phyloP scores from a whole-genome alignment of 1,140 invertebrate genomes.

The Meteorus sp. region DNA sequence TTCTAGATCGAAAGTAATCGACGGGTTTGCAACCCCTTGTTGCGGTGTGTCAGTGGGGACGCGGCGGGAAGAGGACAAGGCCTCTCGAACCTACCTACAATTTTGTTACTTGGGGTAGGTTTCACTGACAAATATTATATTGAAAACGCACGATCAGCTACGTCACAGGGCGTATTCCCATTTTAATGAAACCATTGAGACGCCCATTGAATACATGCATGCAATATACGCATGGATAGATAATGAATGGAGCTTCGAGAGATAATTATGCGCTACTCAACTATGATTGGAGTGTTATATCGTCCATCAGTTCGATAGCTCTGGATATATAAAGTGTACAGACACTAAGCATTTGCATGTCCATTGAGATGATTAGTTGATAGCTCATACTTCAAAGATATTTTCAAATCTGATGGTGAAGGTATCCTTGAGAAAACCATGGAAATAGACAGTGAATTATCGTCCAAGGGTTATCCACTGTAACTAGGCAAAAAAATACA shows the following conservation, averaged over 20 bases:
- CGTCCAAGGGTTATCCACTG: neutral
- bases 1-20: conserved; percentile 30
- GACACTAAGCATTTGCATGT: neutral
- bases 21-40: conserved; percentile 46
- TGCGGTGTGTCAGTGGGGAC: conserved; percentile 28
- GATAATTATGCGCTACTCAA: conserved; percentile 8
- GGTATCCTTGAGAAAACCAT: neutral
- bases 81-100: conserved; percentile 18
- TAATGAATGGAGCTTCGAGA: conserved; percentile 7
- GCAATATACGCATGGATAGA: neutral
- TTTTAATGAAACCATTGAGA: neutral
- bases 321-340: neutral
- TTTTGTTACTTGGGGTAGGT: conserved; percentile 41
- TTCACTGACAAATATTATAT: conserved; percentile 39
- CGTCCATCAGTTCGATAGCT: neutral
- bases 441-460: neutral
- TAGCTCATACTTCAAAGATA: neutral
- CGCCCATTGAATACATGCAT: neutral
- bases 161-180: conserved; percentile 20
- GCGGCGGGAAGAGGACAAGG: conserved; percentile 8
- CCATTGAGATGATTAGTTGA: conserved; percentile 2
- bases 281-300: neutral
- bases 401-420: conserved; percentile 4
- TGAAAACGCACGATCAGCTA: conserved; percentile 21
- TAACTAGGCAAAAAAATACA: no score